A percentile compares a stretch with the other conserved stretches of the same genome.
These are phyloP conservation scores for Melanerpes aurifrons DNA, from an alignment of 2,113 vertebrate species.

Conservation along the genomic window DNA sequence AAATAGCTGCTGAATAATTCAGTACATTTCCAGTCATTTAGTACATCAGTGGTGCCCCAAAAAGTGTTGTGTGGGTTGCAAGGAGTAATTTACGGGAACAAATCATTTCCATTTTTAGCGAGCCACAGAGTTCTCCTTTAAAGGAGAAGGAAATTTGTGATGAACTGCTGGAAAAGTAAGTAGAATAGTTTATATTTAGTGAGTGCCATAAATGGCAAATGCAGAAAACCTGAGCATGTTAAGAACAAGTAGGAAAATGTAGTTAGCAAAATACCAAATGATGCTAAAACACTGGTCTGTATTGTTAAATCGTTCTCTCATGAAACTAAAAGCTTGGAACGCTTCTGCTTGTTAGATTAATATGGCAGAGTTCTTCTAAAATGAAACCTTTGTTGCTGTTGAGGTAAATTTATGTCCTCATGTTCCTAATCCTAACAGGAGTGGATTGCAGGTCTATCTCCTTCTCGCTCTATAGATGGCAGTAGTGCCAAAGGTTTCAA, in stretches of 20 bases:
- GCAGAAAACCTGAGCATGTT: neutral
- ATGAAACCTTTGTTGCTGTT: neutral
- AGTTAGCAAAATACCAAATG: neutral
- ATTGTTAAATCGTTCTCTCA: neutral
- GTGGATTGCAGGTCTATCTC: neutral
- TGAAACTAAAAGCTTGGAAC: neutral
- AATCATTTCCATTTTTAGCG: neutral
- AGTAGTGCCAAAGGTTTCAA: conserved; percentile 31
- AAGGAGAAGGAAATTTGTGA: neutral
- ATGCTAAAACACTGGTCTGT: neutral
- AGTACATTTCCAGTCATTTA: neutral
- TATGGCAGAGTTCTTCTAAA: neutral
- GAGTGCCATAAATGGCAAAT: neutral
- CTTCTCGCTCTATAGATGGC: conserved; percentile 41
- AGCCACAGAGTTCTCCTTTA: neutral
- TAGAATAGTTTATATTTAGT: neutral
- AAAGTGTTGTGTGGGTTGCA: neutral
- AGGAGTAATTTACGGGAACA: conserved; percentile 2
- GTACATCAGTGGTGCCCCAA: neutral
- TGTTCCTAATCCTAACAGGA: neutral
- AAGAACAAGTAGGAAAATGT: neutral
- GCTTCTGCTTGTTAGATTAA: neutral
- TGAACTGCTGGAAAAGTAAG: neutral
- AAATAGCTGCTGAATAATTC: neutral
- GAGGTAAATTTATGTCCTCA: neutral